Evolutionary conservation across 2,113 vertebrate species (phyloP).

Genomic region (Xenotilapia leptura): DNA sequence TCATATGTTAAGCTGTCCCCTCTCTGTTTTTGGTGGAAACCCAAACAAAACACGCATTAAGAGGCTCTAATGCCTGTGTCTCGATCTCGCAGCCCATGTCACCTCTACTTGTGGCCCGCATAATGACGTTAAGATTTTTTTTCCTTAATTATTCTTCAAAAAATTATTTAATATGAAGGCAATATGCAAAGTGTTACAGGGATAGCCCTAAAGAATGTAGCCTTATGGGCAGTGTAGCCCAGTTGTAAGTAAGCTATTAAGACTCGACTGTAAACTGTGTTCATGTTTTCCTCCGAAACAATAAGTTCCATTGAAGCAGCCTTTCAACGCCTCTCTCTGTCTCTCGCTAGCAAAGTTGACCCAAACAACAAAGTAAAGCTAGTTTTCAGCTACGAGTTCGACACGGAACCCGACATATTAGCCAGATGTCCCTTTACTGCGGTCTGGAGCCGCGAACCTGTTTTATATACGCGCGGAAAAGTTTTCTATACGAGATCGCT

Average conservation of each 20-base stretch:
- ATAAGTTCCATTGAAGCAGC: rapidly evolving
- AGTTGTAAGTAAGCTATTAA: background rate
- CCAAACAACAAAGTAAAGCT: rapidly evolving
- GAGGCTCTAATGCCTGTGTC: background rate
- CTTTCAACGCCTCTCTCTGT: background rate
- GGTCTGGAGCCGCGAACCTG: rapidly evolving
- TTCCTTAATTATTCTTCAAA: background rate
- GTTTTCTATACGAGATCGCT: background rate
- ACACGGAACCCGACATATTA: rapidly evolving
- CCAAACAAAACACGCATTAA: rapidly evolving
- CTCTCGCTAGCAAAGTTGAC: background rate
- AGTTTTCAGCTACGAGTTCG: rapidly evolving
- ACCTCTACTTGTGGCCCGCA: rapidly evolving
- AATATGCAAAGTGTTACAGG: rapidly evolving
- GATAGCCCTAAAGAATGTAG: background rate
- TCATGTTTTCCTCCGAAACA: rapidly evolving
- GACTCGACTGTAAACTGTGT: rapidly evolving
- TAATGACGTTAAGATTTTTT: background rate
- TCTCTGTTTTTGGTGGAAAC: background rate
- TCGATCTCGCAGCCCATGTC: rapidly evolving
- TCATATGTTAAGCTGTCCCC: background rate
- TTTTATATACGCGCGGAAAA: rapidly evolving
- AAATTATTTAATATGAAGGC: background rate
- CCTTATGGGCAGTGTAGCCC: background rate
- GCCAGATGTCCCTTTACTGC: rapidly evolving